Conservation (phyloP, 2,888 invertebrate genomes). For the Leptopterna dolabrata region DNA sequence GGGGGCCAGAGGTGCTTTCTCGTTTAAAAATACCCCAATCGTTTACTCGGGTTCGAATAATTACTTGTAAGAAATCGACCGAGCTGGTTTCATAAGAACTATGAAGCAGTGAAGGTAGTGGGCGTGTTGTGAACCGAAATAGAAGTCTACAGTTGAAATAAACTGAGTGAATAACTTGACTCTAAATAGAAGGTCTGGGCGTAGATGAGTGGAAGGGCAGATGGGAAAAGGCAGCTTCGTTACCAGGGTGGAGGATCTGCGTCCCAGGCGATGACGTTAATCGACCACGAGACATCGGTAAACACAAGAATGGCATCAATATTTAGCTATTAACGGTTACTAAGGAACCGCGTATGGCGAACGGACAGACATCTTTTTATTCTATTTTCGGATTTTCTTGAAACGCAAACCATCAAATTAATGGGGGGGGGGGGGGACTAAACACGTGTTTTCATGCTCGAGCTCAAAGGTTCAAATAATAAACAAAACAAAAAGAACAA, state of each 20-base stretch:
- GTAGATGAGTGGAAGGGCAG: constrained; percentile 8
- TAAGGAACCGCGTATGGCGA: too few relatives aligned
- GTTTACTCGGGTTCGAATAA: neutral
- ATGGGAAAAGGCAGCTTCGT: neutral
- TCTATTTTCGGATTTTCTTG: too few relatives aligned
- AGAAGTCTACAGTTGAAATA: constrained; percentile 40
- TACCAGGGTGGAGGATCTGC: neutral
- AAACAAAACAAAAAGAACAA: too few relatives aligned
- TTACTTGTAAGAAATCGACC: constrained; percentile 26
- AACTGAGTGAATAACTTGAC: constrained; percentile 46
- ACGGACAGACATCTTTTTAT: too few relatives aligned
- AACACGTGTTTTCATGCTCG: too few relatives aligned
- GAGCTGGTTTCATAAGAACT: neutral
- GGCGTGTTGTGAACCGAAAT: constrained; percentile 49
- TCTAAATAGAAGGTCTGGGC: constrained; percentile 42
- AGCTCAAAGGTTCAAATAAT: too few relatives aligned
- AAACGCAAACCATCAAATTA: too few relatives aligned
- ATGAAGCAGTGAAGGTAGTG: constrained; percentile 4
- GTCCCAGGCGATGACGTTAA: neutral
- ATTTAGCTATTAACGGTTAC: too few relatives aligned
- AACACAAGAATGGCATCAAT: too few relatives aligned
- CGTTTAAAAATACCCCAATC: neutral
- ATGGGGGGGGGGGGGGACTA: too few relatives aligned
- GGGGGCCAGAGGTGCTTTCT: neutral
- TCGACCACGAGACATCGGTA: neutral